Percentiles rank a stretch among this genome's conserved stretches.
phyloP scores from a whole-genome alignment of 2,113 vertebrate genomes.

The Varanus salvator region DNA sequence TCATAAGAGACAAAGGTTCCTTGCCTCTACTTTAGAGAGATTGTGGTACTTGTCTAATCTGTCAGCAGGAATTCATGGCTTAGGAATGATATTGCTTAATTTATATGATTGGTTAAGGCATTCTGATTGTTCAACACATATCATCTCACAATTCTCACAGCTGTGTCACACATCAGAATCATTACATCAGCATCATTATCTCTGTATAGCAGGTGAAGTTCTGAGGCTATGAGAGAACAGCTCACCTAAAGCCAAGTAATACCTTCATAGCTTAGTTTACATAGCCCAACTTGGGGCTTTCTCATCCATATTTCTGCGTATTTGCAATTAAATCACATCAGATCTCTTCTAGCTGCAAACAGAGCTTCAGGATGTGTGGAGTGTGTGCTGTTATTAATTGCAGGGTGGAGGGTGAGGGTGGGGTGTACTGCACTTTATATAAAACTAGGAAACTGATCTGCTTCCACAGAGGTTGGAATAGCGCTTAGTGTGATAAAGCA shows the following conservation, averaged over 20 bases:
- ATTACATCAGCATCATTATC: background rate
- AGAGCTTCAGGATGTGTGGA: background rate
- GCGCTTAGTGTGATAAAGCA: no score
- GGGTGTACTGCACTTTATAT: background rate
- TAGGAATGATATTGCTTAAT: background rate
- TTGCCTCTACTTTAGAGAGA: background rate
- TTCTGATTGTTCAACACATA: background rate
- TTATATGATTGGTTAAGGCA: background rate
- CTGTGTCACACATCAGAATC: background rate
- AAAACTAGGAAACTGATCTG: no score
- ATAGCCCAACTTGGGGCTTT: background rate
- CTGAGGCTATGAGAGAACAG: background rate
- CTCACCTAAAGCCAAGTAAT: background rate
- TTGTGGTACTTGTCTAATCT: background rate
- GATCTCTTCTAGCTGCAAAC: background rate
- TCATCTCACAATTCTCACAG: background rate
- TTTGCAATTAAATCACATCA: background rate
- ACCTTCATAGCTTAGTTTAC: background rate
- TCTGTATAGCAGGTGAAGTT: no score
- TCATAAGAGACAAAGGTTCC: background rate
- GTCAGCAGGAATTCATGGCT: background rate
- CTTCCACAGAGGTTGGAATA: no score
- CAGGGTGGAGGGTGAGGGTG: no score
- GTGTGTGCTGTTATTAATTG: background rate
- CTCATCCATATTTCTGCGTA: background rate